Evolutionary conservation across 2,888 invertebrate genomes (phyloP).

Genomic region (Trichopoda pennipes): DNA sequence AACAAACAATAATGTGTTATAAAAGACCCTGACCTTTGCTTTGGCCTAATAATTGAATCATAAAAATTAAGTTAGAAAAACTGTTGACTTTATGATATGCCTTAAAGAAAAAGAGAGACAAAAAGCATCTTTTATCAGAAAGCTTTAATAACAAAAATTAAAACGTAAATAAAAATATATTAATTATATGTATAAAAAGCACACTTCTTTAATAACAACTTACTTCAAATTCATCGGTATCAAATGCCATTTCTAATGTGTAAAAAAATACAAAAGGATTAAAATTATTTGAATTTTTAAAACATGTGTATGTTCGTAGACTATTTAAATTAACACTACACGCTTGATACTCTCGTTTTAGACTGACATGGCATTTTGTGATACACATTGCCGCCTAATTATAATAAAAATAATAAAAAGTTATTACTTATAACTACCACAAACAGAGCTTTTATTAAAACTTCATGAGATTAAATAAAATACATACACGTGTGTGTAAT

Average conservation of each 20-base stretch:
- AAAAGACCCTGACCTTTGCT: constrained; percentile 47
- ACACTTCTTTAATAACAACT: constrained; percentile 30
- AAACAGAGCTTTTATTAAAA: constrained; percentile 35
- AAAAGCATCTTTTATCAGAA: not conserved
- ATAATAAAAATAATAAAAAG: constrained; percentile 6
- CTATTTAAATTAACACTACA: constrained; percentile 32
- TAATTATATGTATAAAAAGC: too few relatives aligned
- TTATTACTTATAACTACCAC: constrained; percentile 36
- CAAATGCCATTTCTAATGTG: constrained; percentile 38
- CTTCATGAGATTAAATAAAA: constrained; percentile 48
- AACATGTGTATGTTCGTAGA: too few relatives aligned
- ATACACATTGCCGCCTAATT: constrained; percentile 37
- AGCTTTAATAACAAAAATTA: not conserved
- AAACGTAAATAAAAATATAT: constrained; percentile 2
- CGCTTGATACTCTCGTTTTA: constrained; percentile 50
- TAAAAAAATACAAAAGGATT: too few relatives aligned
- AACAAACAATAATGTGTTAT: not conserved
- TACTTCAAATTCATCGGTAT: constrained; percentile 51
- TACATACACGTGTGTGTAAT: too few relatives aligned
- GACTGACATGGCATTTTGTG: constrained; percentile 49
- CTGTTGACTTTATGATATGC: not conserved
- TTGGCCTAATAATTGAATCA: not conserved
- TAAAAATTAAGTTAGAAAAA: not conserved
- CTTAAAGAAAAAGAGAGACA: not conserved
- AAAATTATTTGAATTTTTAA: too few relatives aligned